Evolutionary conservation across 2,113 vertebrate genomes (phyloP), one percentile per base, ranked within the genome.

Genomic region (Triplophysa tibetana): DNA sequence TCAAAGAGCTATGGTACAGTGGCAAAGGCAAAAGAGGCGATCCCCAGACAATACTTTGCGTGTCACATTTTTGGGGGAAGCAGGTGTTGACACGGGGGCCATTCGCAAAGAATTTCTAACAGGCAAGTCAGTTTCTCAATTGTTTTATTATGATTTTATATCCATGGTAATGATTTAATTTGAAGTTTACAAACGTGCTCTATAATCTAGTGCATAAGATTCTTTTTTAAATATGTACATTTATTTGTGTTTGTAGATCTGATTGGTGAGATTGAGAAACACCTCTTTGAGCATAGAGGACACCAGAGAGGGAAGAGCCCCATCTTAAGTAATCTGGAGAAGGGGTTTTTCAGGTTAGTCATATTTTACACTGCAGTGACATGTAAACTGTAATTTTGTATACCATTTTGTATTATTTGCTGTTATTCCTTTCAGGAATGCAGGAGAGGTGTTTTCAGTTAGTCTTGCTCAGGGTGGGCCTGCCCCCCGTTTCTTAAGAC

Each of bases 41-140:
- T 29, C 73, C 54, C 80, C 65, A 8, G 38, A 4, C 33, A 48
- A 60, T 14, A 24, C 61, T 48, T 63, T 74, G 8, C 72, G 54
- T 33, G 45, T 80, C 17, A 72, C 56, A 9, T 75, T 76, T 50
- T 13, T 68, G 38, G 72, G 79, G 50, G 72, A 81, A 45, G 65
- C 81, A 65, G 75, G 81, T 56, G 23, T 81, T 21, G 80, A 81
- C 63, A 81, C 73, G 1, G 74, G 73, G 38, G 75, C 81, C 14
- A 45, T 78, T 29, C 23, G 68, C 19, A 52, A 54, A 3, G 79
- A 75, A 56, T 80, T 80, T 65, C 69, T 80, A 21, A 67, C 79
- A 62, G 33, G 70, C 61, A 70, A 79, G 67, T 41, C 19, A 70
- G 61, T 8, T 60, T 60, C 56, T 21, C 17, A 19, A 69, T 9